Evolutionary conservation across 2,888 invertebrate species (phyloP).

Genomic region (Himalopsyche japonica): DNA sequence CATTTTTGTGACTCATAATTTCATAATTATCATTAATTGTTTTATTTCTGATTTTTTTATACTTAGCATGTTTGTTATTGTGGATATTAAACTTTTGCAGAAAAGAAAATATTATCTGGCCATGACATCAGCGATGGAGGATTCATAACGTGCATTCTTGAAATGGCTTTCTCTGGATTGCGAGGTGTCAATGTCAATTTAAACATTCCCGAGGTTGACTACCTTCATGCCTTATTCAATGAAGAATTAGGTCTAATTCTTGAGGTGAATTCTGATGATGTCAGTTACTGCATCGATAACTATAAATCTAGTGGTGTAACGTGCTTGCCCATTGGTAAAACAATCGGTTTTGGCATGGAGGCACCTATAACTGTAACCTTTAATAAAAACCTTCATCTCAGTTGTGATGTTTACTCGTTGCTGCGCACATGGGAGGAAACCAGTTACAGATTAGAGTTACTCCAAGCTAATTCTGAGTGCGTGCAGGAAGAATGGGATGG

Average conservation of each 20-base stretch:
- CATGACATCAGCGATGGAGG: conserved; percentile 99
- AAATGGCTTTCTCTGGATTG: conserved; percentile 96
- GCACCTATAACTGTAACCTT: conserved; percentile 64
- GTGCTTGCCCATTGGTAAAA: conserved; percentile 69
- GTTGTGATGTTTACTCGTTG: conserved; percentile 67
- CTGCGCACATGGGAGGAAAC: conserved; percentile 95
- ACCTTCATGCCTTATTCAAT: conserved; percentile 73
- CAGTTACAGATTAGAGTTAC: conserved; percentile 84
- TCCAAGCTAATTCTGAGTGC: conserved; percentile 81
- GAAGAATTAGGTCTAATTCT: conserved; percentile 88
- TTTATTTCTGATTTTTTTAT: too few relatives aligned
- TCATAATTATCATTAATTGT: too few relatives aligned
- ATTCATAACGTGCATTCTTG: conserved; percentile 82
- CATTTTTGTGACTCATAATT: too few relatives aligned
- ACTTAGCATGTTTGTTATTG: too few relatives aligned
- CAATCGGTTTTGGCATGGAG: conserved; percentile 68
- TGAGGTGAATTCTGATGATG: conserved; percentile 66
- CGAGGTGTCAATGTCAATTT: conserved; percentile 75
- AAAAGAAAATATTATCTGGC: conserved; percentile 74
- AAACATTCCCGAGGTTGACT: conserved; percentile 52
- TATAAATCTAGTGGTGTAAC: conserved; percentile 66
- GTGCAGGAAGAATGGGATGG: conserved; percentile 77
- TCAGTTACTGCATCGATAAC: conserved; percentile 62
- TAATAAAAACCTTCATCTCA: conserved; percentile 63
- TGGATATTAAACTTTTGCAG: conserved; percentile 49